Percentiles rank a stretch among this genome's conserved stretches.
phyloP scores from a whole-genome alignment of 1,140 invertebrate genomes.

The Zophobas morio region DNA sequence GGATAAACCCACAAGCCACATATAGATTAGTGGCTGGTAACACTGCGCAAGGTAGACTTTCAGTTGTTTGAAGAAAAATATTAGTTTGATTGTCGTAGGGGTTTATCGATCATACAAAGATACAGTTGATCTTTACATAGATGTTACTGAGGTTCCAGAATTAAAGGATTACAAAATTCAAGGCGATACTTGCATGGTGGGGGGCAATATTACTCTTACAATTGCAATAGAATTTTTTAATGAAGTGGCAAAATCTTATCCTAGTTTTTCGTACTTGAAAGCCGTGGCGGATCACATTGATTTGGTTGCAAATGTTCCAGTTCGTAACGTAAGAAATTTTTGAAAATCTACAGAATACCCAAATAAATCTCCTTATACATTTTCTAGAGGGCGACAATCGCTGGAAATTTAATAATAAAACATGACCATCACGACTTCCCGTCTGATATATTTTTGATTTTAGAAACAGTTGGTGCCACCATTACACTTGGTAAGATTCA shows the following conservation, averaged over 20 bases:
- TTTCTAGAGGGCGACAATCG: slow-evolving; percentile 79
- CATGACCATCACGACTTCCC: slow-evolving; percentile 81
- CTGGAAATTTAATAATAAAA: slow-evolving; percentile 87
- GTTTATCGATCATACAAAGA: slow-evolving; percentile 72
- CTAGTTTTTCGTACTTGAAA: slow-evolving; percentile 71
- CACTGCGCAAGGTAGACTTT: slow-evolving; percentile 75
- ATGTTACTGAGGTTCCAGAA: slow-evolving; percentile 78
- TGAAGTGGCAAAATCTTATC: slow-evolving; percentile 61
- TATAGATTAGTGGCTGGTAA: slow-evolving; percentile 79
- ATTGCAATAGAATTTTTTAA: slow-evolving; percentile 76
- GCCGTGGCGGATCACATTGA: slow-evolving; percentile 76
- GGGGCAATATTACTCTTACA: slow-evolving; percentile 76
- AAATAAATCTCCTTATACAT: background rate
- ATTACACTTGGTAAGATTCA: slow-evolving; percentile 80
- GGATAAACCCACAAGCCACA: slow-evolving; percentile 55
- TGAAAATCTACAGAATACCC: background rate
- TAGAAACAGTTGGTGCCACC: slow-evolving; percentile 79
- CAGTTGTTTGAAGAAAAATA: slow-evolving; percentile 39
- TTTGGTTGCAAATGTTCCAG: slow-evolving; percentile 76
- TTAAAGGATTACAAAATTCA: slow-evolving; percentile 72
- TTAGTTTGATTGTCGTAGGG: slow-evolving; percentile 66
- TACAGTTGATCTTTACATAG: slow-evolving; percentile 75
- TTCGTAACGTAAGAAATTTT: slow-evolving; percentile 73
- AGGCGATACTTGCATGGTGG: slow-evolving; percentile 71
- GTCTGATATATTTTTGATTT: slow-evolving; percentile 83